Percentiles rank a stretch among this genome's conserved stretches.
Conservation (phyloP, 2,888 invertebrate genomes). For the Troides oblongomaculatus region DNA sequence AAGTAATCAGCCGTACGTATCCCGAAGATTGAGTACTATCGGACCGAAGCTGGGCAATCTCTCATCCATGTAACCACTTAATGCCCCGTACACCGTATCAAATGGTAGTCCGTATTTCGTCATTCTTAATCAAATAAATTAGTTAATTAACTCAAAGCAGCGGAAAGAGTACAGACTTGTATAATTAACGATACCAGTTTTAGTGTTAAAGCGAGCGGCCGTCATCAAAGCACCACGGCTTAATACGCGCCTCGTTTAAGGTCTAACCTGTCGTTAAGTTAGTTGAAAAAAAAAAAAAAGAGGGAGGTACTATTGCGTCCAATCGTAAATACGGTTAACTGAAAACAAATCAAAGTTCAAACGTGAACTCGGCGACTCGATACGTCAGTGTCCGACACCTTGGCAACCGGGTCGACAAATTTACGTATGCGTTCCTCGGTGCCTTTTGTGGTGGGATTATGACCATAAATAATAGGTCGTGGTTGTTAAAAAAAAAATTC, state of each 20-base stretch:
- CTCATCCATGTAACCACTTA: slow-evolving; percentile 27
- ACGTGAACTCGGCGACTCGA: slow-evolving; percentile 42
- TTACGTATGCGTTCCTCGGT: slow-evolving; percentile 35
- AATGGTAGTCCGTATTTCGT: slow-evolving; percentile 26
- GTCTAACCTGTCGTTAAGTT: slow-evolving; percentile 29
- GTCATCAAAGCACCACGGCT: slow-evolving; percentile 18
- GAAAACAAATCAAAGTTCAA: slow-evolving; percentile 49
- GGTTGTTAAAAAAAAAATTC: slow-evolving; percentile 43
- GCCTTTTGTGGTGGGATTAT: slow-evolving; percentile 46
- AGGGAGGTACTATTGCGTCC: slow-evolving; percentile 20
- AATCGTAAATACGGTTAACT: slow-evolving; percentile 36
- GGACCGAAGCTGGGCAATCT: slow-evolving; percentile 8
- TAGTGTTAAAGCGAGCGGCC: slow-evolving; percentile 17
- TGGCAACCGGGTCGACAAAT: slow-evolving; percentile 38
- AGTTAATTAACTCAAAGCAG: slow-evolving; percentile 28
- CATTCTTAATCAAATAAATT: slow-evolving; percentile 30
- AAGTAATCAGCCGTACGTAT: slow-evolving; percentile 4
- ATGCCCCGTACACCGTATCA: slow-evolving; percentile 23
- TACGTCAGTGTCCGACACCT: slow-evolving; percentile 61
- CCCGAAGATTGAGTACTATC: slow-evolving; percentile 5
- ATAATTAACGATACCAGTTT: slow-evolving; percentile 29
- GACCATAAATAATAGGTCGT: slow-evolving; percentile 30
- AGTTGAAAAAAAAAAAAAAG: slow-evolving; percentile 11
- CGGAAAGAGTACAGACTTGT: slow-evolving; percentile 26
- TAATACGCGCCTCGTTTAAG: slow-evolving; percentile 26